phyloP scores from a whole-genome alignment of 2,113 vertebrate genomes.

The Myrmecobius fasciatus region DNA sequence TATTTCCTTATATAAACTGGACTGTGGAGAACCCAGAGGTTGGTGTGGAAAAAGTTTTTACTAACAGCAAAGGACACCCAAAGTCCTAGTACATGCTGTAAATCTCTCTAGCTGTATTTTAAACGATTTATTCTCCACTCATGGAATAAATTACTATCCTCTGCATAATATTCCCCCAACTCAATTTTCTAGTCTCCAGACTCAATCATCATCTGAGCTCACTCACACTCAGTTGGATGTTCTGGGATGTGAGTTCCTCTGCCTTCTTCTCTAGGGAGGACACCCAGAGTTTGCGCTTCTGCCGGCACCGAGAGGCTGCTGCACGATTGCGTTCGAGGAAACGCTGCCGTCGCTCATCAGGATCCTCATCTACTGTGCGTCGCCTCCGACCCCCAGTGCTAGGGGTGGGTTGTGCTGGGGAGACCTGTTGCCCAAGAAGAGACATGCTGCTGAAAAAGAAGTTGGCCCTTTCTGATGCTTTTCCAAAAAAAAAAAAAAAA shows the following conservation, averaged over 20 bases:
- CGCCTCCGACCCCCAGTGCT: constrained; percentile 92
- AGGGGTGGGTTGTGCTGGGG: constrained; percentile 93
- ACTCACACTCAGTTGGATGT: constrained; percentile 96
- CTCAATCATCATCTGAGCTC: not conserved
- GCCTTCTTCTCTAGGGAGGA: constrained; percentile 96
- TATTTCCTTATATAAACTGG: constrained; percentile 3
- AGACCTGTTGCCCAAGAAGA: constrained; percentile 86
- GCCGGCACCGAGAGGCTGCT: constrained; percentile 95
- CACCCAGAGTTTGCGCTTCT: constrained; percentile 98
- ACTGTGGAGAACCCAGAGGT: not conserved
- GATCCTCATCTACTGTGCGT: constrained; percentile 93
- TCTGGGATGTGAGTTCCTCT: constrained; percentile 94
- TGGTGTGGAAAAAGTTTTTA: not conserved
- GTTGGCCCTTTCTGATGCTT: not conserved
- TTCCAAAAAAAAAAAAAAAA: not conserved
- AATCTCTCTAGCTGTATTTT: not conserved
- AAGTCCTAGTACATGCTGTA: not conserved
- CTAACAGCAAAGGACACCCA: not conserved
- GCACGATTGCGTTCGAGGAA: constrained; percentile 97
- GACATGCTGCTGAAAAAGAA: constrained; percentile 23
- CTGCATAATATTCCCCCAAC: not conserved
- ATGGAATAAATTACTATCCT: constrained; percentile 9
- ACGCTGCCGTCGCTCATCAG: constrained; percentile 95
- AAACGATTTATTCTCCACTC: not conserved
- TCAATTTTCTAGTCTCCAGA: constrained; percentile 28